Evolutionary conservation across 2,113 vertebrate genomes (phyloP).

Genomic region (Hydrolagus affinis): DNA sequence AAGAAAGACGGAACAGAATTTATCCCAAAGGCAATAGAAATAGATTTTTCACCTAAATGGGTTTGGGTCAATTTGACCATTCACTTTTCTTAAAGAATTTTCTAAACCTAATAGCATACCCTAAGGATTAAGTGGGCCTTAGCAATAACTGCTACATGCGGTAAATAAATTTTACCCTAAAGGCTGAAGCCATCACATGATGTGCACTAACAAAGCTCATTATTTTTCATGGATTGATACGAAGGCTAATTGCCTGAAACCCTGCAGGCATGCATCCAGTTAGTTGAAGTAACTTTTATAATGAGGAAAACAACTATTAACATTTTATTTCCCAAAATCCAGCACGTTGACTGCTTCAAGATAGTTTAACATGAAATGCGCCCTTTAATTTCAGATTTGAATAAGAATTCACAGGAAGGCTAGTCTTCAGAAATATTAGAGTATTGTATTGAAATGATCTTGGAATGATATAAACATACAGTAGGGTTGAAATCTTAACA

Average conservation of each 20-base stretch:
- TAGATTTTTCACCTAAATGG: no score
- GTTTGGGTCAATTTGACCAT: background rate
- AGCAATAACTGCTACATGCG: background rate
- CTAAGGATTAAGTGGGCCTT: background rate
- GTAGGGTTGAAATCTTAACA: background rate
- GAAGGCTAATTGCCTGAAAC: background rate
- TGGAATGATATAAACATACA: background rate
- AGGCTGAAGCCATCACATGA: background rate
- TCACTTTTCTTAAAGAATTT: background rate
- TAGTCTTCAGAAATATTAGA: background rate
- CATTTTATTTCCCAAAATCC: conserved; percentile 25
- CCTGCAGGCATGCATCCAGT: background rate
- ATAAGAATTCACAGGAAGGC: background rate
- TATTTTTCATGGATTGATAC: background rate
- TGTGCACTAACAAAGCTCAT: background rate
- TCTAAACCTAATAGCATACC: background rate
- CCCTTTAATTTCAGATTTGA: background rate
- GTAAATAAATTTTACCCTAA: no score
- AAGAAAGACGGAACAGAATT: background rate
- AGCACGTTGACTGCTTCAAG: no score
- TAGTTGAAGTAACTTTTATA: background rate
- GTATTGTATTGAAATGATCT: background rate
- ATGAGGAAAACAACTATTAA: conserved; percentile 14
- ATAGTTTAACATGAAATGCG: background rate
- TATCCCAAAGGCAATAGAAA: background rate